Percentiles rank a stretch among this genome's conserved stretches.
phyloP scores from a whole-genome alignment of 2,797 vertebrate species.

The Rhinichthys osculus region DNA sequence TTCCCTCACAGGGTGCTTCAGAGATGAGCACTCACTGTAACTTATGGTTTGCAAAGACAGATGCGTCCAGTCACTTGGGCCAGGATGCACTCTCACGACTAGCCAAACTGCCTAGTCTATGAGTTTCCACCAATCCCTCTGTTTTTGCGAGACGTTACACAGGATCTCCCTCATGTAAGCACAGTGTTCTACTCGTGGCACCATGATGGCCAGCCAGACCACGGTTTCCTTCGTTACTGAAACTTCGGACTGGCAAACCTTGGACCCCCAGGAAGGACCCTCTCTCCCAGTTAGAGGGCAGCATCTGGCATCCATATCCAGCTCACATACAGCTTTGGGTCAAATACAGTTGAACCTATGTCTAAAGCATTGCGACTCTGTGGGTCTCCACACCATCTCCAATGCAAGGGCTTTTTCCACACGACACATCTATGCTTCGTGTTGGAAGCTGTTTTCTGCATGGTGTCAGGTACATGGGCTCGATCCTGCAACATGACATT shows the following conservation, averaged over 20 bases:
- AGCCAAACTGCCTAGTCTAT: background rate
- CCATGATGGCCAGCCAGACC: background rate
- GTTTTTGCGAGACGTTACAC: background rate
- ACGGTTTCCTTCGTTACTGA: background rate
- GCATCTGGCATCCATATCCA: background rate
- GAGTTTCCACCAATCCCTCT: background rate
- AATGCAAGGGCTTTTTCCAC: background rate
- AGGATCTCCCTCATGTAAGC: background rate
- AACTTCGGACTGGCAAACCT: background rate
- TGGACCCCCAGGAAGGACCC: background rate
- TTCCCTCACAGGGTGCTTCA: too few species aligned
- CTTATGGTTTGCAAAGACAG: too few species aligned
- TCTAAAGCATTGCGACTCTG: background rate
- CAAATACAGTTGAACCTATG: background rate
- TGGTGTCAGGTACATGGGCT: background rate
- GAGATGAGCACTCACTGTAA: too few species aligned
- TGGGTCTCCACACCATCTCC: background rate
- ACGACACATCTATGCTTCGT: background rate
- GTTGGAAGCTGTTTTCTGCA: background rate
- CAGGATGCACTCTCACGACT: background rate
- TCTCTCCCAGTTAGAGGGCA: background rate
- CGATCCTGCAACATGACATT: background rate
- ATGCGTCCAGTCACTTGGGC: background rate
- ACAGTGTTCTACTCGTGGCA: too few species aligned
- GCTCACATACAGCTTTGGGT: background rate